Percentiles rank a stretch among this genome's conserved stretches.
These are phyloP conservation scores for Caenorhabditis briggsae DNA, from an alignment of 1,140 invertebrate species.

Conservation along the genomic window DNA sequence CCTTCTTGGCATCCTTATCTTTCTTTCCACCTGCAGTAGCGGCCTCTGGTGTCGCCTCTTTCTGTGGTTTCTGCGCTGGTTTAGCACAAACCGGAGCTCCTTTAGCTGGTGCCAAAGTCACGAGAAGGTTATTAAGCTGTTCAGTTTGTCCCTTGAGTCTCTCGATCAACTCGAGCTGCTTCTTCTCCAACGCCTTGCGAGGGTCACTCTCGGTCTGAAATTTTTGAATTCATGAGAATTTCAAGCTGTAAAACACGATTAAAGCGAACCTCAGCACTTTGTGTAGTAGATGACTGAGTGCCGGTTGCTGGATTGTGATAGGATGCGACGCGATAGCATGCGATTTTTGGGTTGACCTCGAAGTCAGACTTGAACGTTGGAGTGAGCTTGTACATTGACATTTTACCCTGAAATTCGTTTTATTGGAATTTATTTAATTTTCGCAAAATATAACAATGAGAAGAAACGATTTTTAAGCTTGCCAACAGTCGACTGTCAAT, in stretches of 20 bases:
- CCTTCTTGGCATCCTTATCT: slow-evolving; percentile 59
- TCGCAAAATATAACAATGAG: neutral
- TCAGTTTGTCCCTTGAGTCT: slow-evolving; percentile 23
- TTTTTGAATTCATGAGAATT: too few species aligned
- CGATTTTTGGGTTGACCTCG: slow-evolving; percentile 1
- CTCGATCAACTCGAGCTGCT: slow-evolving; percentile 57
- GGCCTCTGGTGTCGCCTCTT: neutral
- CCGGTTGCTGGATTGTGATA: neutral
- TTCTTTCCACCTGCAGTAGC: slow-evolving; percentile 10
- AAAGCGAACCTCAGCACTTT: neutral
- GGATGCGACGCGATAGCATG: neutral
- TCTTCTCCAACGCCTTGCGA: slow-evolving; percentile 39
- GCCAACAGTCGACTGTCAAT: neutral
- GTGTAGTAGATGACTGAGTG: neutral
- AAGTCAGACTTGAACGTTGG: neutral
- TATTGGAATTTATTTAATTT: neutral
- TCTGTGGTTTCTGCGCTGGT: neutral
- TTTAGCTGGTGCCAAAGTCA: neutral
- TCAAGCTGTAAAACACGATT: too few species aligned
- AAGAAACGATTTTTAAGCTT: neutral
- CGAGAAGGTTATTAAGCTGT: neutral
- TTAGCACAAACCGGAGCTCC: neutral
- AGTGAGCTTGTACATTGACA: slow-evolving; percentile 24
- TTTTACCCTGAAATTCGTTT: neutral
- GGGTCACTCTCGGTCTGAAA: slow-evolving; percentile 51